Percentiles rank a stretch among this genome's conserved stretches.
These are phyloP conservation scores for Oryzias curvinotus DNA, from an alignment of 2,113 vertebrate species.

Conservation along the genomic window DNA sequence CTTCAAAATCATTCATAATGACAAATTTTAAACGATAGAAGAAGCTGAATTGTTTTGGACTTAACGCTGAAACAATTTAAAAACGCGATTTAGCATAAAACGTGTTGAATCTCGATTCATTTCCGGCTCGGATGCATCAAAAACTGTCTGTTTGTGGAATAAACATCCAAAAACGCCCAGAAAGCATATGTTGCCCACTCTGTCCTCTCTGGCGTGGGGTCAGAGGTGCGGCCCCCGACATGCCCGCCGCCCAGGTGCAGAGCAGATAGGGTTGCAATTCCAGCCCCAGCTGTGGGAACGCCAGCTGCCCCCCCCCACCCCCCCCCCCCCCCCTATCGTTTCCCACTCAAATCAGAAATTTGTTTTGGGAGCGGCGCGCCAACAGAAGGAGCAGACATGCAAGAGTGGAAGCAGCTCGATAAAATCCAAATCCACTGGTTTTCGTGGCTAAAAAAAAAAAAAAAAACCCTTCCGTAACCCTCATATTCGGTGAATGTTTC, in stretches of 20 bases:
- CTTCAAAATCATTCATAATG: too few species aligned
- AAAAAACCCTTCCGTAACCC: constrained; percentile 9
- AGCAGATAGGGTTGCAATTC: constrained; percentile 82
- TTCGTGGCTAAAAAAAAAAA: constrained; percentile 49
- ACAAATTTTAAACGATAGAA: too few species aligned
- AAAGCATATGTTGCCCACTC: constrained; percentile 5
- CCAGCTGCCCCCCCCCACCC: constrained; percentile 78
- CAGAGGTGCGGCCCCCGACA: constrained; percentile 77
- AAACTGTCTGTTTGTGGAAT: too few species aligned
- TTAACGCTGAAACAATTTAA: too few species aligned
- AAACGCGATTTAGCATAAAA: too few species aligned
- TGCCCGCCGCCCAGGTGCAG: constrained; percentile 85
- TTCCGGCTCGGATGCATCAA: too few species aligned
- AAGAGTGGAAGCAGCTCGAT: constrained; percentile 70
- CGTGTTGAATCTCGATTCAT: too few species aligned
- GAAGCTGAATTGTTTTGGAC: too few species aligned
- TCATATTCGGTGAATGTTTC: constrained; percentile 48
- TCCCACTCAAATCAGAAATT: constrained; percentile 75
- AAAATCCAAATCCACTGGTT: constrained; percentile 25
- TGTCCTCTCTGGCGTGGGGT: constrained; percentile 43
- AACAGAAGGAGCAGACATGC: constrained; percentile 78
- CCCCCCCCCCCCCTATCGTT: constrained; percentile 38
- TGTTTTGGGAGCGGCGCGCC: constrained; percentile 73
- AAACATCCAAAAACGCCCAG: too few species aligned
- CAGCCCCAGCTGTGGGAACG: constrained; percentile 78